Evolutionary conservation across 2,888 invertebrate genomes (phyloP), one percentile per base, ranked within the genome.

Genomic region (Hirtodrosophila trivittata): DNA sequence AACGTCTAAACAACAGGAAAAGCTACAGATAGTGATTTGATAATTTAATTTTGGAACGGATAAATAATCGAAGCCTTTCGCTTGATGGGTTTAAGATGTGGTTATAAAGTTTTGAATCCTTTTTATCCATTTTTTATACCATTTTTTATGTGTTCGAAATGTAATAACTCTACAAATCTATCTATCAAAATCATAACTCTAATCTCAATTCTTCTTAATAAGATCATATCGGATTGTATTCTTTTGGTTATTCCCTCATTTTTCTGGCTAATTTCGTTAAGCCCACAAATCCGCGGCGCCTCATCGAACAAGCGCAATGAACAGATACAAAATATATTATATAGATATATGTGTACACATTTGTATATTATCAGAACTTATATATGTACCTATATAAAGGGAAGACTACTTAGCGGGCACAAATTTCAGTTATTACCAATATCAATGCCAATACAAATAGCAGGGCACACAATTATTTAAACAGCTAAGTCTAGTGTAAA

Each of bases 361-460:
- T 21, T 35, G 14, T 46, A 42, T 60, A 28, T 21, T 7, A 42
- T 51, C 12, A 8, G 12, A 33, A 39, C 38, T 1, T 7, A 7
- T 12, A 18, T 25, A 21, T 35, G 8, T 7, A 35, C 3, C 1
- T n/a, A 67, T 39, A 21, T 21, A 5, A 21, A 21, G 18, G 2
- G 18, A 21, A 21, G 18, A 38, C 58, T 56, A 73, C 64, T 64
- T 63, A 54, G 42, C 35, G 41, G 52, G 50, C 39, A 45, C 59
- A 60, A 77, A 42, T 75, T 75, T 66, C 47, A 65, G 83, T 63
- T 85, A 82, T 80, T 78, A 80, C 72, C 73, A 75, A 85, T 78
- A 80, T 80, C 86, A 72, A 72, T 77, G 72, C 62, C 80, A 85
- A 85, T 80, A 78, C 75, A 85, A 82, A 85, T 69, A 80, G 28